These are phyloP conservation scores for Gnathonemus echidnorhynchus DNA, from an alignment of 2,113 vertebrate species.

Conservation along the genomic window DNA sequence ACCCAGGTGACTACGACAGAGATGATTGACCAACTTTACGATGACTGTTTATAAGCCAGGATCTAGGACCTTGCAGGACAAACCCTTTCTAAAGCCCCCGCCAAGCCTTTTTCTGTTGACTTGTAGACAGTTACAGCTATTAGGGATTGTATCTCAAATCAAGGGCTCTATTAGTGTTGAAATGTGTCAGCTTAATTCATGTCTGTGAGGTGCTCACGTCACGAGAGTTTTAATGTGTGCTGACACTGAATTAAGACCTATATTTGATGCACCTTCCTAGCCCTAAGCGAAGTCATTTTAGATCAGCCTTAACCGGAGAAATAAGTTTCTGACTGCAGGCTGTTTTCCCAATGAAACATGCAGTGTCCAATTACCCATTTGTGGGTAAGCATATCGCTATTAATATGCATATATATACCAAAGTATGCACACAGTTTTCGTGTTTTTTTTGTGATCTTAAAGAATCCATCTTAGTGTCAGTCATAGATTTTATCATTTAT, in stretches of 20 bases:
- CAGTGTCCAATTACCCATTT: not conserved
- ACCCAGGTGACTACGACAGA: not conserved
- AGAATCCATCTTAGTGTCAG: not conserved
- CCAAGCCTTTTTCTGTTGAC: not conserved
- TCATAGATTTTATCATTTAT: not conserved
- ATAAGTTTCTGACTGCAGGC: conserved; percentile 3
- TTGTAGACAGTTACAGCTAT: conserved; percentile 7
- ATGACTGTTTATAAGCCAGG: not conserved
- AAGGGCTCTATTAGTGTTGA: conserved; percentile 25
- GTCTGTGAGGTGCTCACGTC: not conserved
- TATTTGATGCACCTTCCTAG: conserved; percentile 13
- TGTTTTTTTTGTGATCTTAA: not conserved
- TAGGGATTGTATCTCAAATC: conserved; percentile 13
- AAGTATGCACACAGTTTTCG: not conserved
- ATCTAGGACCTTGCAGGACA: not conserved
- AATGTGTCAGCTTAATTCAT: conserved; percentile 26
- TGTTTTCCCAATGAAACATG: not conserved
- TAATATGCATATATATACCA: not conserved
- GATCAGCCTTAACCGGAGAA: conserved; percentile 14
- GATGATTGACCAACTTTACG: not conserved
- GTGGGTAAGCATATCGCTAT: not conserved
- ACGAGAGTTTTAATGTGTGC: conserved; percentile 19
- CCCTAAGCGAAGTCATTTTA: conserved; percentile 15
- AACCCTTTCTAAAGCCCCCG: not conserved
- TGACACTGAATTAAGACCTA: conserved; percentile 23